Conservation (phyloP, 2,888 invertebrate species). For the Lithophane ornitopus region DNA sequence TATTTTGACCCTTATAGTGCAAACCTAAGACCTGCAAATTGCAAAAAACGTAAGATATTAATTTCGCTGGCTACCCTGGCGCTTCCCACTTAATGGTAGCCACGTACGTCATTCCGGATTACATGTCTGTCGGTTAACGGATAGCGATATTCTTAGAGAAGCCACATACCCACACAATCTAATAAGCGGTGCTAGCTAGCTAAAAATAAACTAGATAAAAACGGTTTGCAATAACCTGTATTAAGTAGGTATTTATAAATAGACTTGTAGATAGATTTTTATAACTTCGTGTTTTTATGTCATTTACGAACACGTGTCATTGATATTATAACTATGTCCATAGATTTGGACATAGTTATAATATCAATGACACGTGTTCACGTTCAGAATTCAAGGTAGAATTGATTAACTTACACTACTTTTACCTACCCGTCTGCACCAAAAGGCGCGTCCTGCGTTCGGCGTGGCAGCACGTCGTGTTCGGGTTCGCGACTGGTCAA, state of each 20-base stretch:
- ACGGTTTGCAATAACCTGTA: slow-evolving; percentile 34
- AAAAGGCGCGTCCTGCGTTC: not conserved
- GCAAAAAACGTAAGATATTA: no score
- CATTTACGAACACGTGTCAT: not conserved
- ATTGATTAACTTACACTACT: not conserved
- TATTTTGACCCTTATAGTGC: no score
- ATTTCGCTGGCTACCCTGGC: no score
- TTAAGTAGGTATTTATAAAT: slow-evolving; percentile 1
- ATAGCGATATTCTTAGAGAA: slow-evolving; percentile 17
- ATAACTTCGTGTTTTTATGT: not conserved
- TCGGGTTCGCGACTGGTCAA: no score
- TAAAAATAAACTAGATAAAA: slow-evolving; percentile 45
- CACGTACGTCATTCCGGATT: slow-evolving; percentile 3
- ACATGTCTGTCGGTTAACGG: slow-evolving; percentile 3
- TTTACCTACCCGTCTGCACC: not conserved
- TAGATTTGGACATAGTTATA: no score
- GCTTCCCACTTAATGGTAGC: not conserved
- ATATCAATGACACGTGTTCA: no score
- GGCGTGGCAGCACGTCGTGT: no score
- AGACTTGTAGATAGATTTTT: slow-evolving; percentile 6
- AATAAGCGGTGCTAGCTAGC: slow-evolving; percentile 31
- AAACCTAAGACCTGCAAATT: no score
- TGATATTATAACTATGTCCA: not conserved
- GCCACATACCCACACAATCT: slow-evolving; percentile 37
- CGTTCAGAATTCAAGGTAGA: not conserved